These are phyloP conservation scores for Zaprionus obscuricornis DNA, from an alignment of 2,888 invertebrate species.

Conservation along the genomic window DNA sequence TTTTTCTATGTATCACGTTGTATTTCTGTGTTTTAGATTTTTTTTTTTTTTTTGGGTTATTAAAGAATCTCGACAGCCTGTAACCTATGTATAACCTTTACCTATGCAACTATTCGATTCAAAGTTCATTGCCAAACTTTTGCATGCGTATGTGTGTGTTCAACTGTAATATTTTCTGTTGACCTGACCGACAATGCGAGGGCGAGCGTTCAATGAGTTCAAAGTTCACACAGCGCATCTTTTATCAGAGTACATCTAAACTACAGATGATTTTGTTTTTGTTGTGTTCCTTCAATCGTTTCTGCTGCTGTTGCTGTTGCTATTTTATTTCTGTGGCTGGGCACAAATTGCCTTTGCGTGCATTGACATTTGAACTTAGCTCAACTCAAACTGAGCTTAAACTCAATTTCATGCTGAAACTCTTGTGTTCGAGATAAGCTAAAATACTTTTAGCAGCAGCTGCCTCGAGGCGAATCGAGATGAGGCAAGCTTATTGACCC, in stretches of 20 bases:
- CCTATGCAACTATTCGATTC: conserved; percentile 1
- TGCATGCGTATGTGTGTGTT: neutral
- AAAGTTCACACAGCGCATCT: conserved; percentile 62
- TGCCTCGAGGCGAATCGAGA: conserved; percentile 22
- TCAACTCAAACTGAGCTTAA: conserved; percentile 15
- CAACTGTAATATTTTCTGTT: conserved; percentile 51
- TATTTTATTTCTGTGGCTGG: conserved; percentile 7
- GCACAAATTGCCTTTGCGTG: conserved; percentile 54
- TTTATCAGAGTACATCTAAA: conserved; percentile 63
- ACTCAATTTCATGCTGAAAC: neutral
- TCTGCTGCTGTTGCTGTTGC: conserved; percentile 12
- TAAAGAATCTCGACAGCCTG: too few relatives aligned
- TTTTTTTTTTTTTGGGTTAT: too few relatives aligned
- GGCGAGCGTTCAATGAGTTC: conserved; percentile 43
- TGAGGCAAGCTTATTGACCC: conserved; percentile 57
- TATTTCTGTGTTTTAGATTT: too few relatives aligned
- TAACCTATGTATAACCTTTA: too few relatives aligned
- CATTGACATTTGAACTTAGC: conserved; percentile 69
- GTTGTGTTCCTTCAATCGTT: conserved; percentile 5
- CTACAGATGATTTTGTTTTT: conserved; percentile 17
- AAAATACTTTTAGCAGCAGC: conserved; percentile 23
- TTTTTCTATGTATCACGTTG: too few relatives aligned
- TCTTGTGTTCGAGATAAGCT: conserved; percentile 51
- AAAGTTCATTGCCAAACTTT: conserved; percentile 54
- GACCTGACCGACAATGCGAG: conserved; percentile 29